Evolutionary conservation across 2,888 invertebrate species (phyloP), one percentile per base, ranked within the genome.

Genomic region (Leptura quadrifasciata): DNA sequence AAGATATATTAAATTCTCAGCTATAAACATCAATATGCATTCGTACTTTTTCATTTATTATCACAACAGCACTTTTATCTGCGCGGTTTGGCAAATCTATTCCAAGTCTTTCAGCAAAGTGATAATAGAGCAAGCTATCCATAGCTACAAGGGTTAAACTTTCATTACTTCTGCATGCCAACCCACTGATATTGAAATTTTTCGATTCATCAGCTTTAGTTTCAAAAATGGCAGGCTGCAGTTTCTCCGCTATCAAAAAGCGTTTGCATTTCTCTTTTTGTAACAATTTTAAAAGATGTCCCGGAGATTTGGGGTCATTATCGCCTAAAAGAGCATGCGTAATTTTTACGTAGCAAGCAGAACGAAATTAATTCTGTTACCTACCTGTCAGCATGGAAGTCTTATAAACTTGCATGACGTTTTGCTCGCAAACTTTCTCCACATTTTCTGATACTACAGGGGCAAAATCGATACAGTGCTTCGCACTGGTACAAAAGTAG

Each of bases 71-170:
- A 39, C 94, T 94, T 88, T 91, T 93, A 84, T 94, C 92, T 75
- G 89, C 91, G 75, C 87, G 90, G 57, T 90, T 91, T 12, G 88
- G 87, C 39, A 95, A 88, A 87, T 95, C 93, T 21, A 96, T 91
- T 1, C 95, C 96, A 5, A 96, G 91, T 24, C 92, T 91, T 85
- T 95, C 93, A 0, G 95, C 94, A 85, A 96, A 95, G 84, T 94
- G 93, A 81, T 92, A 92, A 85, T 94, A 94, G 70, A 91, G 89
- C 1, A 93, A 88, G 81, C 94, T 94, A 86, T 97, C 96, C 82
- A 97, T 91, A 0, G 94, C 94, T 47, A 95, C 88, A 78, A 95
- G 91, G 12, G 90, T 89, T 68, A 95, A 85, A 15, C 93, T 92
- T 80, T 88, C 89, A 86, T 95, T 95, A 3, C 90, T 90, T 77